Evolutionary conservation across 2,888 invertebrate genomes (phyloP).

Genomic region (Lutraria lutraria): DNA sequence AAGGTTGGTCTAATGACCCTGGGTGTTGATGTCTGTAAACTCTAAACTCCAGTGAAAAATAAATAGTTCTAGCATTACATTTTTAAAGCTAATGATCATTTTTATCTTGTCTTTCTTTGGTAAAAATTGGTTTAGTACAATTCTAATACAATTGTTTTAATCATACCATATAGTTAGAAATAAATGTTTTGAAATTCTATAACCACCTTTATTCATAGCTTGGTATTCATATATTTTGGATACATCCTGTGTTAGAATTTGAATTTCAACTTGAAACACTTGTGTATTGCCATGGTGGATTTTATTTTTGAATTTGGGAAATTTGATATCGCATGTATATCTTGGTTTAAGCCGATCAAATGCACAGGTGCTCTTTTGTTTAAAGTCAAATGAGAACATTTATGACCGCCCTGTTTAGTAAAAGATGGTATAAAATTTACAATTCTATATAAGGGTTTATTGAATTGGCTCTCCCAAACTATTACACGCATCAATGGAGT

Average conservation of each 20-base stretch:
- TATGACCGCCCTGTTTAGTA: conserved; percentile 20
- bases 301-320: conserved; percentile 47
- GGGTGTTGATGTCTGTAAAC: no score
- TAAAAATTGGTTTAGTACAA: no score
- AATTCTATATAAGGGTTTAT: conserved; percentile 18
- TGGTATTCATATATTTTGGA: background rate
- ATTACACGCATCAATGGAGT: conserved; percentile 51
- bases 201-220: background rate
- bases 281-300: background rate
- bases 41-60: no score
- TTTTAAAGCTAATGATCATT: no score
- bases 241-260: background rate
- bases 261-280: background rate
- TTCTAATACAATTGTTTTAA: no score
- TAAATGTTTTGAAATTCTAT: no score
- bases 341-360: background rate
- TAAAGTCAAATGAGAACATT: conserved; percentile 49
- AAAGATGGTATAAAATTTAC: conserved; percentile 17
- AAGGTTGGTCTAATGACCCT: no score
- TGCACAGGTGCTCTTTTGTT: conserved; percentile 68
- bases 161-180: no score
- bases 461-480: conserved; percentile 33
- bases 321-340: conserved; percentile 49
- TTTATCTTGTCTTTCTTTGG: no score
- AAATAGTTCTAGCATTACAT: no score